Evolutionary conservation across 2,797 vertebrate species (phyloP), one percentile per base, ranked within the genome.

Genomic region (Nasua narica): DNA sequence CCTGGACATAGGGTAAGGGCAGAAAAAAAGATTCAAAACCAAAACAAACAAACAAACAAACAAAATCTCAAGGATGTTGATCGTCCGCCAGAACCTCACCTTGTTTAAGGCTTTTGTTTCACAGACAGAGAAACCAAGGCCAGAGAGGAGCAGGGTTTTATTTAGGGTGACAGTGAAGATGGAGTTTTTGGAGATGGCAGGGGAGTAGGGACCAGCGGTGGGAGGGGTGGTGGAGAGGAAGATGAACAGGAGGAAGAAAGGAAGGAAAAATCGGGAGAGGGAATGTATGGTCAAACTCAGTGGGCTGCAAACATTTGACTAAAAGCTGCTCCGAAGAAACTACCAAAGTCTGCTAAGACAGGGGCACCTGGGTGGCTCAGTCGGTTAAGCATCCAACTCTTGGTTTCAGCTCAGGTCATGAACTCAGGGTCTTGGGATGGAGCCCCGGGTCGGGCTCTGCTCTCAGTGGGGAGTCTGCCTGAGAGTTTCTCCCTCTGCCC

Each of bases 41-140:
- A 46, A 88, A 60, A 19, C 35, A 87, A 43, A 9, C 11, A 18
- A 65, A n/a, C 62, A 65, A 62, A 62, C 11, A 86, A 86, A 83
- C n/a, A 77, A 48, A 12, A 8, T n/a, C 65, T 84, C 40, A 90
- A 5, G 23, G 19, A 86, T 95, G 95, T 93, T 95, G 25, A 93
- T 94, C 67, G 13, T 3, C 4, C 14, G 43, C 25, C 27, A 81
- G 50, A 90, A 72, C 29, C 19, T 93, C 25, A 84, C n/a, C 46
- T 76, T 72, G 48, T 76, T 62, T 15, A 87, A 85, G 50, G 79
- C 48, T 77, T 96, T 84, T 40, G 19, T 90, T 95, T 89, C 94
- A 77, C 13, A 96, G 48, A 69, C 12, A 74, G 70, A 81, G 60
- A 95, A 92, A 72, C 29, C 29, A 67, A 97, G 46, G 62, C 43